Base-by-base conservation (phyloP, 2,888 invertebrate species). In the Lochmaea crataegi region DNA sequence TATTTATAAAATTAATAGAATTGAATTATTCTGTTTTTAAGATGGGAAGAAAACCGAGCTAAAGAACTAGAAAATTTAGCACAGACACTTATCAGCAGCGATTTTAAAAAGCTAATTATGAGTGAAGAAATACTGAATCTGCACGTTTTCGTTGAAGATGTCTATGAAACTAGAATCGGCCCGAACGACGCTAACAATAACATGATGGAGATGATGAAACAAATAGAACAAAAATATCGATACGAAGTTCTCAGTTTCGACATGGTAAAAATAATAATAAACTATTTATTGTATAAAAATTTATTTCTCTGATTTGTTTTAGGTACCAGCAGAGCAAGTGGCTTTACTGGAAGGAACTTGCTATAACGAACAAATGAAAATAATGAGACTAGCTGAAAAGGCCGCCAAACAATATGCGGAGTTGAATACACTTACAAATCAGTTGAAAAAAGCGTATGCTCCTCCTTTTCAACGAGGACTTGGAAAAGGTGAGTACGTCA, bases 61-160 rank as follows among this genome's bases (percentile, higher is more conserved):
- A 79, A 80, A 12, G 86, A 88, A 68, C 81, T 92, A 61, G 87
- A 91, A 82, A 82, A 85, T 10, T 88, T 89, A 70, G 91, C 91
- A 74, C 87, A 87, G 74, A 87, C 88, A 79, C 86, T 92, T 68
- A 84, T 92, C 14, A 85, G 89, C 73, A 89, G 89, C 0, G 84
- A 89, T 60, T 92, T 92, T 82, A 90, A 89, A 71, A 86, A 89
- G 16, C 84, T 89, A 45, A 87, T 91, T 0, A 89, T 89, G 68
- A 88, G 90, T 12, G 87, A 88, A 48, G 89, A 90, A 11, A 89
- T 91, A 45, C 84, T 92, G 26, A 89, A 90, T 81, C 83, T 92
- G 51, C 85, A 88, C 74, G 86, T 90, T 9, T 90, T 90, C 81
- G 88, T 93, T 69, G 91, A 92, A 82, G 92, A 91, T 82, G 89